These are phyloP conservation scores for Picus viridis DNA, from an alignment of 2,797 vertebrate species.

Conservation along the genomic window DNA sequence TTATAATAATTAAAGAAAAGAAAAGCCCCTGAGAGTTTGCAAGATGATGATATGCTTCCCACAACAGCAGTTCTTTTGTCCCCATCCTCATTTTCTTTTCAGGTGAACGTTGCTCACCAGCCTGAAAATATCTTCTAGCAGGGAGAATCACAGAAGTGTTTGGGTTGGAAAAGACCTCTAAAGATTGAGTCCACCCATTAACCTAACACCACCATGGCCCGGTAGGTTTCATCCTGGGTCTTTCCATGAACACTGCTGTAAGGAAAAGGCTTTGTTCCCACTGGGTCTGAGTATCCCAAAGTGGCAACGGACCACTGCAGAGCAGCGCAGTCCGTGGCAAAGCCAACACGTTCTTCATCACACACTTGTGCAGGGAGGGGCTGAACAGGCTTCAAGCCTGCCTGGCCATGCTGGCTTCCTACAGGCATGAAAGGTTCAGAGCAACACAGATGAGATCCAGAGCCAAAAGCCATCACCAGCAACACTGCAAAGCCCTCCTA, in stretches of 20 bases:
- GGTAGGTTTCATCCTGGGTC: accelerated
- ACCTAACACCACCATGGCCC: neutral
- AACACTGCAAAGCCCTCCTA: accelerated
- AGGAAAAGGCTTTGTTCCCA: neutral
- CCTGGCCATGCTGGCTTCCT: neutral
- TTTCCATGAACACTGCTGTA: accelerated
- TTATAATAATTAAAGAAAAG: neutral
- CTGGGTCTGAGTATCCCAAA: neutral
- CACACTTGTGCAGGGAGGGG: accelerated
- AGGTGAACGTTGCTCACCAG: neutral
- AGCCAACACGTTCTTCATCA: accelerated
- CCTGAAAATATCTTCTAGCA: neutral
- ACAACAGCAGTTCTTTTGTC: neutral
- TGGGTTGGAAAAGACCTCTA: too few relatives aligned
- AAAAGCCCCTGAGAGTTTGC: neutral
- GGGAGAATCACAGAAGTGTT: too few relatives aligned
- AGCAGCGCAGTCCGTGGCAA: neutral
- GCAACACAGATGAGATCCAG: neutral
- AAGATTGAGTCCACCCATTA: too few relatives aligned
- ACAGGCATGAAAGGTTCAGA: neutral
- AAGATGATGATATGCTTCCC: neutral
- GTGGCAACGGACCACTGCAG: neutral
- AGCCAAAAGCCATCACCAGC: neutral
- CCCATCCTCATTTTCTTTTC: neutral
- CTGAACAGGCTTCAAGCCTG: accelerated